Conservation (phyloP, 2,888 invertebrate species). For the Halictus quadricinctus region DNA sequence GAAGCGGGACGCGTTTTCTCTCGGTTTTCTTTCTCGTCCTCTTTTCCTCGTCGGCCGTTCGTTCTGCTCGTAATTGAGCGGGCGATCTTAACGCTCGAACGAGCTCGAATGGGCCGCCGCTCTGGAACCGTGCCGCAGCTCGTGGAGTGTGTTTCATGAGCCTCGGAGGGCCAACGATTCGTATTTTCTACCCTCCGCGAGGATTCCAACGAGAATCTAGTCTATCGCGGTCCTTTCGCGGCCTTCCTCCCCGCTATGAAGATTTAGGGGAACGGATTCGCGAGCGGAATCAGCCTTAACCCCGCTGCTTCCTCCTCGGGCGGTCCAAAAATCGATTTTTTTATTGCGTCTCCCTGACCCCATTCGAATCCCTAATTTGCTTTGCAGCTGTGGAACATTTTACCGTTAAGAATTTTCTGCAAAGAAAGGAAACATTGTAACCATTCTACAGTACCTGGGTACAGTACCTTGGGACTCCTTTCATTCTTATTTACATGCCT, state of each 20-base stretch:
- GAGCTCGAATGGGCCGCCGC: conserved; percentile 57
- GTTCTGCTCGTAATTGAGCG: conserved; percentile 66
- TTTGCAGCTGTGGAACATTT: too few relatives aligned
- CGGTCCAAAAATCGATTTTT: neutral
- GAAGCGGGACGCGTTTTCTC: conserved; percentile 25
- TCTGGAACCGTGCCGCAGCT: conserved; percentile 36
- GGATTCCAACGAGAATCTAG: conserved; percentile 25
- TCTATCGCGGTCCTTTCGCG: conserved; percentile 34
- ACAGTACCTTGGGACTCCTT: too few relatives aligned
- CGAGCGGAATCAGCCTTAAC: neutral
- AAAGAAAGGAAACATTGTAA: too few relatives aligned
- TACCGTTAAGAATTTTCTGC: too few relatives aligned
- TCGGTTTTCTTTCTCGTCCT: neutral
- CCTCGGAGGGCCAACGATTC: conserved; percentile 61
- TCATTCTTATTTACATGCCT: too few relatives aligned
- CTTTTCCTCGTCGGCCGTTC: conserved; percentile 17
- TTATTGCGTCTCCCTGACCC: neutral
- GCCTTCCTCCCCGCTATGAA: conserved; percentile 5
- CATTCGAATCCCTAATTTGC: neutral
- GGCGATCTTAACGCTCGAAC: conserved; percentile 68
- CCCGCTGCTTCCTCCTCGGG: neutral
- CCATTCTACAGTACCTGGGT: too few relatives aligned
- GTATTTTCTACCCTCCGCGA: conserved; percentile 54
- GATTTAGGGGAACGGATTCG: conserved; percentile 9
- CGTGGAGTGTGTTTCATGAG: conserved; percentile 62